Evolutionary conservation across 2,888 invertebrate genomes (phyloP), one percentile per base, ranked within the genome.

Genomic region (Helleia helle): DNA sequence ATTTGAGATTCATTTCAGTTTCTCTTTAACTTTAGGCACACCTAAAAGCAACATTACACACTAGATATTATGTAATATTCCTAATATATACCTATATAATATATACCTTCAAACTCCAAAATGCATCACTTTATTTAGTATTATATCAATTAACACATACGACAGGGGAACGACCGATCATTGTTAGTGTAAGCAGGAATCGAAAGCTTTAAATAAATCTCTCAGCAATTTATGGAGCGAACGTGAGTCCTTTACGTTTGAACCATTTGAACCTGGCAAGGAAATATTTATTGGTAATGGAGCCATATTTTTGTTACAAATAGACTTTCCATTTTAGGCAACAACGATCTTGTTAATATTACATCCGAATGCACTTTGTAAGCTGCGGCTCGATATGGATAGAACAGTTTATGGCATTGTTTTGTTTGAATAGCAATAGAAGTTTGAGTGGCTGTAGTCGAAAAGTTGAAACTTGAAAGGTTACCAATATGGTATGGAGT

Each of bases 171-270:
- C 29, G 29, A 14, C 14, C 14, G 29, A 29, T 29, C 29, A 29
- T n/a, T n/a, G n/a, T n/a, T n/a, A n/a, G 25, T 31, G 25, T 39
- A 39, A 24, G 40, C 17, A 13, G 24, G 25, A 40, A 40, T 40
- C 40, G 31, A 40, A 31, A 31, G 40, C 40, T 40, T 31, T 40
- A 31, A 40, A 40, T 40, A 40, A 40, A 31, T 31, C 30, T 28
- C 28, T 9, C 25, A 11, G 31, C 18, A 31, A 40, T 40, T 40
- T 40, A 40, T 31, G 31, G 31, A 15, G 7, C 25, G 17, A 12
- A 31, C 40, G 40, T 40, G 40, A 25, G 31, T 25, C 36, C 18
- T 30, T 26, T 2, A 8, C 22, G 3, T 18, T 11, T 3, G 18
- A 18, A 18, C 18, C 5, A 18, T 18, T 22, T 17, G 34, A 11